Percentiles rank a stretch among this genome's conserved stretches.
Conservation (phyloP, 1,140 invertebrate genomes). For the Aphelenchoides besseyi region DNA sequence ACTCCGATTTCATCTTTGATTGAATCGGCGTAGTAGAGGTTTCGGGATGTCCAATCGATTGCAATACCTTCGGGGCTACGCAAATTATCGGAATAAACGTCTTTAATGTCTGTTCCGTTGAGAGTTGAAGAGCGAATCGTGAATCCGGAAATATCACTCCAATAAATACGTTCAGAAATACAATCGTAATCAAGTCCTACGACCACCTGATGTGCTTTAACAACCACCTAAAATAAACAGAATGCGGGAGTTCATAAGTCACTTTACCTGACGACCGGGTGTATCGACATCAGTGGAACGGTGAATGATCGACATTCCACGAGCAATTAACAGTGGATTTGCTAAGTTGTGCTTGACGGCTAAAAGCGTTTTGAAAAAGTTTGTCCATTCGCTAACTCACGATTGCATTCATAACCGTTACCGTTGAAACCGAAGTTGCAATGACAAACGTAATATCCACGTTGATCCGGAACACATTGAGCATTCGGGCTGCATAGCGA, state of each 20-base stretch:
- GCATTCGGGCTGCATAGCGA: slow-evolving; percentile 62
- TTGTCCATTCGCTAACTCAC: slow-evolving; percentile 40
- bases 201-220: slow-evolving; percentile 63
- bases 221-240: slow-evolving; percentile 47
- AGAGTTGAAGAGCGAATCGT: slow-evolving; percentile 43
- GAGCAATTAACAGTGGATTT: slow-evolving; percentile 63
- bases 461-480: slow-evolving; percentile 62
- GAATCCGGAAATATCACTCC: slow-evolving; percentile 64
- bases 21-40: slow-evolving; percentile 94
- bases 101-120: slow-evolving; percentile 56
- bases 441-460: slow-evolving; percentile 60
- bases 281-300: slow-evolving; percentile 58
- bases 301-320: slow-evolving; percentile 65
- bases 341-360: slow-evolving; percentile 5
- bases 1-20: slow-evolving; percentile 82
- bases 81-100: slow-evolving; percentile 33
- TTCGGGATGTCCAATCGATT: slow-evolving; percentile 84
- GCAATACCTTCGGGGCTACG: slow-evolving; percentile 79
- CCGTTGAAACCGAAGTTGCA: slow-evolving; percentile 65
- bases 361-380: slow-evolving; percentile 20
- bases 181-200: slow-evolving; percentile 66
- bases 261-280: slow-evolving; percentile 61
- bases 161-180: slow-evolving; percentile 63
- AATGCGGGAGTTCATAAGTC: background rate
- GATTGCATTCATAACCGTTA: slow-evolving; percentile 63